These are phyloP conservation scores for Laticauda colubrina DNA, from an alignment of 2,113 vertebrate species.

Conservation along the genomic window DNA sequence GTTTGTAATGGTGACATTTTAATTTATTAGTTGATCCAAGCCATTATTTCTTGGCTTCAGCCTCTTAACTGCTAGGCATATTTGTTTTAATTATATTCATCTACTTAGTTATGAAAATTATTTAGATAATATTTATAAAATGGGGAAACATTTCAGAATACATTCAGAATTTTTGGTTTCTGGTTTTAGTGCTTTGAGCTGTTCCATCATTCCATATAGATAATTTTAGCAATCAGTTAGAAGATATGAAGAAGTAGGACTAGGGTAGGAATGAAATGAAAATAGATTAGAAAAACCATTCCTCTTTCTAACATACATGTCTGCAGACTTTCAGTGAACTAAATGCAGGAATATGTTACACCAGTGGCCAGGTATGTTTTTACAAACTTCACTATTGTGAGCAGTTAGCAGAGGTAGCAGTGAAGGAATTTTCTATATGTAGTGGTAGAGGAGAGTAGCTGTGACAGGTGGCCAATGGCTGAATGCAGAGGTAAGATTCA, in stretches of 20 bases:
- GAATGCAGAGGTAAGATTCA: no score
- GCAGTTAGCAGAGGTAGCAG: not conserved
- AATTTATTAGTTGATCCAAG: not conserved
- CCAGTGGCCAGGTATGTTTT: not conserved
- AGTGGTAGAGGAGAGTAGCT: not conserved
- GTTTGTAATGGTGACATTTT: not conserved
- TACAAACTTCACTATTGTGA: not conserved
- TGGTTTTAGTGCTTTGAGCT: not conserved
- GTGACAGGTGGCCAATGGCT: not conserved
- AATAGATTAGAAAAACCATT: not conserved
- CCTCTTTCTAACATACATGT: not conserved
- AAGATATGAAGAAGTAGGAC: not conserved
- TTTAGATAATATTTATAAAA: not conserved
- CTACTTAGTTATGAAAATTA: not conserved
- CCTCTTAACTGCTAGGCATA: not conserved
- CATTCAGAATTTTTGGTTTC: not conserved
- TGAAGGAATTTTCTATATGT: not conserved
- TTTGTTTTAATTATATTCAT: not conserved
- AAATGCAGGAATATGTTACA: not conserved
- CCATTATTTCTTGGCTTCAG: not conserved
- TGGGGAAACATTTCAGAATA: not conserved
- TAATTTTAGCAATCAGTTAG: not conserved
- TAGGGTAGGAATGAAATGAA: not conserved
- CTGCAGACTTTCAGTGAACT: not conserved
- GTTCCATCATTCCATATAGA: not conserved